These are phyloP conservation scores for Hyposoter didymator DNA, from an alignment of 2,888 invertebrate species.

Conservation along the genomic window DNA sequence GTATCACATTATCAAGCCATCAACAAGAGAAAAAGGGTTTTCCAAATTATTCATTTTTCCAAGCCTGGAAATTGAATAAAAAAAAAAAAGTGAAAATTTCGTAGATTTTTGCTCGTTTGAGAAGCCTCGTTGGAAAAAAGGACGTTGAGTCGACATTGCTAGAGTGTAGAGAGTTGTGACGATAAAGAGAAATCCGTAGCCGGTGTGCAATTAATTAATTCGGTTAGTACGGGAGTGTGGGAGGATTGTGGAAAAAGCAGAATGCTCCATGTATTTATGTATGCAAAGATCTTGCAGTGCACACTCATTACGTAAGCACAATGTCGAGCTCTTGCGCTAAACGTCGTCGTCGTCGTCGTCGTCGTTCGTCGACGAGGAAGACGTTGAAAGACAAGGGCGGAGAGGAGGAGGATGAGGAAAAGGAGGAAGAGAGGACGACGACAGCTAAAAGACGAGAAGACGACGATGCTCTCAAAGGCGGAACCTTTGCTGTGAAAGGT, in stretches of 20 bases:
- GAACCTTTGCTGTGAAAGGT: constrained; percentile 60
- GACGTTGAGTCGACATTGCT: not conserved
- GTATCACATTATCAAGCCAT: too few relatives aligned
- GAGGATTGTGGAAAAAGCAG: constrained; percentile 19
- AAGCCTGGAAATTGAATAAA: too few relatives aligned
- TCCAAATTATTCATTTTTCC: too few relatives aligned
- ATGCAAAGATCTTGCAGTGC: constrained; percentile 45
- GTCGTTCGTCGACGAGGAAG: not conserved
- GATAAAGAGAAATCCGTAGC: constrained; percentile 22
- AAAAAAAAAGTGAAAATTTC: too few relatives aligned
- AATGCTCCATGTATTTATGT: constrained; percentile 36
- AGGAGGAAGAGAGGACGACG: constrained; percentile 18
- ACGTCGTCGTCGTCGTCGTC: constrained; percentile 33
- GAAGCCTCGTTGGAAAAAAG: not conserved
- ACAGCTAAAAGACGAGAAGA: constrained; percentile 37
- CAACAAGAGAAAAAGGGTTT: too few relatives aligned
- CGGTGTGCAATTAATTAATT: constrained; percentile 58
- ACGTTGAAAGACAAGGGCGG: constrained; percentile 23
- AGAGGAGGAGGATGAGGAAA: constrained; percentile 12
- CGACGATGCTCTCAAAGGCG: constrained; percentile 48
- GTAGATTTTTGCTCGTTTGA: too few relatives aligned
- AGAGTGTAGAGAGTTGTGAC: not conserved
- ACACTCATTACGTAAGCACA: constrained; percentile 58
- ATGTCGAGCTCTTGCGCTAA: constrained; percentile 54
- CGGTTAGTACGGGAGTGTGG: not conserved